Conservation (phyloP, 1,140 invertebrate genomes). For the Antheraea pernyi region DNA sequence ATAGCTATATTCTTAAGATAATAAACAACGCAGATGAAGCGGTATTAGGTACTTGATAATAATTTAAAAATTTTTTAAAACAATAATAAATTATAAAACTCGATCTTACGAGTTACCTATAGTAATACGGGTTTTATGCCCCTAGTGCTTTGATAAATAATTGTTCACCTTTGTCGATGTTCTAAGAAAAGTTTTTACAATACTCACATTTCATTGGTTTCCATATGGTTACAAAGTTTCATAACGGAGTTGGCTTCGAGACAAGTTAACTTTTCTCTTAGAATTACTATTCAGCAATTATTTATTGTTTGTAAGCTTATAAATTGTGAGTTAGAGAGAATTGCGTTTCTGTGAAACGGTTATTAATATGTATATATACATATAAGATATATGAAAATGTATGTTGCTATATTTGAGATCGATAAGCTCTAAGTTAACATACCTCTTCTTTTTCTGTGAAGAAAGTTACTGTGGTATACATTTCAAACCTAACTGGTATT, state of each 20-base stretch:
- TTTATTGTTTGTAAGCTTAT: constrained; percentile 24
- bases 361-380: too few relatives aligned
- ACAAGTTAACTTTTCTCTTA: constrained; percentile 21
- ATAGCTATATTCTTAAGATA: too few relatives aligned
- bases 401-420: too few relatives aligned
- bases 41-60: too few relatives aligned
- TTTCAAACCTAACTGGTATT: too few relatives aligned
- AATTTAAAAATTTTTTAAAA: too few relatives aligned
- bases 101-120: constrained; percentile 17
- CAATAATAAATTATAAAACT: background rate
- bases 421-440: too few relatives aligned
- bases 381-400: too few relatives aligned
- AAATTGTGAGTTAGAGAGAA: constrained; percentile 13
- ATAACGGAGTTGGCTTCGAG: constrained; percentile 24
- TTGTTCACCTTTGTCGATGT: constrained; percentile 35
- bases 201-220: constrained; percentile 38
- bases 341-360: background rate
- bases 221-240: constrained; percentile 35
- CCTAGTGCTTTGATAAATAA: constrained; percentile 30
- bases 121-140: constrained; percentile 24
- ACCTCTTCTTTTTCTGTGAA: too few relatives aligned
- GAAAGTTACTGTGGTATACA: too few relatives aligned
- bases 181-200: constrained; percentile 33
- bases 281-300: constrained; percentile 21
- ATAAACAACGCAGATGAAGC: too few relatives aligned